Evolutionary conservation across 2,113 vertebrate genomes (phyloP).

Genomic region (Phylloscopus trochiloides): DNA sequence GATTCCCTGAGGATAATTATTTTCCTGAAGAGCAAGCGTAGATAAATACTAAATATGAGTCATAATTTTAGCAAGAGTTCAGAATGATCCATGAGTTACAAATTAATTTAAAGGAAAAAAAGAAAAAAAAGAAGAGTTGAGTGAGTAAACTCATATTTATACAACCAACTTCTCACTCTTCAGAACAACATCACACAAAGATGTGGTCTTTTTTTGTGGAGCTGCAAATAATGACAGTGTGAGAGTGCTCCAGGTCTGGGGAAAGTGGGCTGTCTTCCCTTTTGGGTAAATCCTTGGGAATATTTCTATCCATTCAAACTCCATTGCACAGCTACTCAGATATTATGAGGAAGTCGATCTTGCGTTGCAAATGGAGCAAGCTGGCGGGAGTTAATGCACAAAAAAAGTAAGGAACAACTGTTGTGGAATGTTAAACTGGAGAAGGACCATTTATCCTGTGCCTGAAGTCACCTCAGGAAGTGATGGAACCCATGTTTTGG

Average conservation of each 20-base stretch:
- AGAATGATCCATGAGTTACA: background rate
- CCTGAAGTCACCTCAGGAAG: background rate
- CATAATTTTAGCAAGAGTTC: background rate
- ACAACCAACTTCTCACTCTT: background rate
- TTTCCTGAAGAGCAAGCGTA: background rate
- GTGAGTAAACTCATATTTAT: background rate
- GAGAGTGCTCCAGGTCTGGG: background rate
- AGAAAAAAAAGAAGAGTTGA: background rate
- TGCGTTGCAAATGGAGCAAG: background rate
- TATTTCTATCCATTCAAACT: fast-evolving
- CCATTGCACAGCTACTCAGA: background rate
- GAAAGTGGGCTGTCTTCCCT: background rate
- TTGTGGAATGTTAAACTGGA: background rate
- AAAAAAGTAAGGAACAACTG: background rate
- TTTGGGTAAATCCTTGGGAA: background rate
- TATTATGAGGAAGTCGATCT: background rate
- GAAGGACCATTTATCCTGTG: background rate
- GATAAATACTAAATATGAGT: background rate
- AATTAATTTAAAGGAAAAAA: background rate
- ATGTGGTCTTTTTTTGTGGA: background rate
- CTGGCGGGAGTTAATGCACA: background rate
- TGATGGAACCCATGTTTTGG: background rate
- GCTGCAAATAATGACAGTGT: background rate
- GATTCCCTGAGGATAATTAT: background rate
- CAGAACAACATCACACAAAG: background rate